Base-by-base conservation (phyloP, 1,140 invertebrate genomes). In the Oscheius sp. region DNA sequence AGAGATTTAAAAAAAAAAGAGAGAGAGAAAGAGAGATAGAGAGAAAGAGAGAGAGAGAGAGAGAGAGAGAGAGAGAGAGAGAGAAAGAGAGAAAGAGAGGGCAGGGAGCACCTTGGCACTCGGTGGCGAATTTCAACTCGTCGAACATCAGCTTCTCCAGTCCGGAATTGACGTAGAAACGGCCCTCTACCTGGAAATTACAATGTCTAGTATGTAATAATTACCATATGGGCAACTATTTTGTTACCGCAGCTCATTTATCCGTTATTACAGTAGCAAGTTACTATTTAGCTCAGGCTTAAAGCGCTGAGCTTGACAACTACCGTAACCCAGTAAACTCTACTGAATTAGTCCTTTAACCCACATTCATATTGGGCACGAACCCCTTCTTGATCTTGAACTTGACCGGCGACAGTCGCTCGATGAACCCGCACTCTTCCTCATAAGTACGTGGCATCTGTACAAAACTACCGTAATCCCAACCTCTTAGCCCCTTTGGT, bases 321-420 rank as follows among this genome's bases (percentile, higher is more conserved):
- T n/a, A n/a, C n/a, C n/a, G n/a, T n/a, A n/a, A n/a, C n/a, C n/a
- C n/a, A 10, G 49, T 55, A 7, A 55, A 23, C 15, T 4, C 15
- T 55, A 55, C 7, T 23, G 28, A 35, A n/a, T 4, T 13, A 26
- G 1, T 62, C 20, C 42, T 23, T 23, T 20, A 75, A 67, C 85
- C 84, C 87, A 92, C 95, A 82, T 97, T 98, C 96, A 99, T 99
- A 79, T 98, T 98, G 1, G 95, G 94, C 79, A 99, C 95, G 87
- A 99, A 99, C 3, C 95, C 96, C 85, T 94, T 98, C 85, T 97
- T 98, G 72, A 99, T 99, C 82, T 88, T 90, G 94, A 95, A 99
- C 79, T 89, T 90, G 84, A 91, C 87, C 18, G 91, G 87, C 81
- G 88, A 90, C 18, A 97, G 89, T 86, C 92, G 94, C 84, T 98